phyloP scores from a whole-genome alignment of 2,113 vertebrate species.

The Benitochromis conjunctus region DNA sequence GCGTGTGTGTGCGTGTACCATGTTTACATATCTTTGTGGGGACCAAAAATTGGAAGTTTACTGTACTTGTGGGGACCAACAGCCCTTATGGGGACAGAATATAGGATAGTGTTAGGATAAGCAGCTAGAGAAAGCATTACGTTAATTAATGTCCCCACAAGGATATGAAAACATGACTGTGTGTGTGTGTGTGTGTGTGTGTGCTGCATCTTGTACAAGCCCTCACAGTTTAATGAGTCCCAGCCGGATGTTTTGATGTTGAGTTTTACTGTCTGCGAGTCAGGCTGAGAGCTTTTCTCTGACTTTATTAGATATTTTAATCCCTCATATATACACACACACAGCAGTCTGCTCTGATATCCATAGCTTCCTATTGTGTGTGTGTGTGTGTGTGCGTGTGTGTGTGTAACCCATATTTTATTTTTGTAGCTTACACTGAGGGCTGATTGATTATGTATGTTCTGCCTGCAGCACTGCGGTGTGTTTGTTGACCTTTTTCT shows the following conservation, averaged over 20 bases:
- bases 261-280: not conserved
- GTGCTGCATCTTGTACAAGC: not conserved
- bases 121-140: not conserved
- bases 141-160: too few relatives aligned
- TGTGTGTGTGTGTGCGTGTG: not conserved
- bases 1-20: too few relatives aligned
- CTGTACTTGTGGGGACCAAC: too few relatives aligned
- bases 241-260: not conserved
- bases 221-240: not conserved
- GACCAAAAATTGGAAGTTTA: not conserved
- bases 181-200: not conserved
- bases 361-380: not conserved
- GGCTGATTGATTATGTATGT: conserved; percentile 10
- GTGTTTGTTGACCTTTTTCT: not conserved
- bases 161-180: not conserved
- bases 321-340: not conserved
- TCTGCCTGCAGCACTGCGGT: not conserved
- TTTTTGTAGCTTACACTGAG: not conserved
- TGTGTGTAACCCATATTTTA: not conserved
- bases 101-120: not conserved
- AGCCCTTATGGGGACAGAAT: too few relatives aligned
- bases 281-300: not conserved
- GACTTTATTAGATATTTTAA: not conserved
- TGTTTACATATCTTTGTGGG: not conserved
- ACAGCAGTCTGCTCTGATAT: not conserved